Percentiles rank a stretch among this genome's conserved stretches.
Evolutionary conservation across 1,140 invertebrate genomes (phyloP).

Genomic region (Drosophila setifemur): DNA sequence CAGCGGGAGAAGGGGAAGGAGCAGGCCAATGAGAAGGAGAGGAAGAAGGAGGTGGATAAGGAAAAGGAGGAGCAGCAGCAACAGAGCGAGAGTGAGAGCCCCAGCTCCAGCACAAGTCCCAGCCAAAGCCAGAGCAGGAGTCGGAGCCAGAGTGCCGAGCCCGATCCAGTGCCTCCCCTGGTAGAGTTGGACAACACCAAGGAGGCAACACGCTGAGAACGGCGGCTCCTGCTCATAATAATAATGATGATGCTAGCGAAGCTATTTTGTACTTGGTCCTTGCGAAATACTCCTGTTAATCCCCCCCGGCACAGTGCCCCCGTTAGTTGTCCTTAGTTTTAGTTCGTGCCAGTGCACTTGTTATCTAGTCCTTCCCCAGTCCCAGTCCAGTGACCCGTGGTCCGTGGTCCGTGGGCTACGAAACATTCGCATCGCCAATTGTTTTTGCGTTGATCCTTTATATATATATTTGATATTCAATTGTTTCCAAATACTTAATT

Average conservation of each 20-base stretch:
- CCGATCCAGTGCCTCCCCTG: constrained; percentile 27
- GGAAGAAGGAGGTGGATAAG: too few relatives aligned
- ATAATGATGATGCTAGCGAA: constrained; percentile 6
- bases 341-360: constrained; percentile 26
- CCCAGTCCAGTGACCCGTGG: constrained; percentile 18
- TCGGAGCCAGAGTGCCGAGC: constrained; percentile 15
- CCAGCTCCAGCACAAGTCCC: background rate
- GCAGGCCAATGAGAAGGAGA: too few relatives aligned
- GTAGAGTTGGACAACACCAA: constrained; percentile 39
- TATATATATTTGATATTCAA: background rate
- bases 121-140: constrained; percentile 10
- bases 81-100: background rate
- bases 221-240: too few relatives aligned
- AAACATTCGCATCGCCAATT: constrained; percentile 22
- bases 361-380: constrained; percentile 56
- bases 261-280: constrained; percentile 27
- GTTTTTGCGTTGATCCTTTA: background rate
- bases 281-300: constrained; percentile 28
- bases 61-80: background rate
- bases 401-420: background rate
- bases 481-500: constrained; percentile 2
- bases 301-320: background rate
- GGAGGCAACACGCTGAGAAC: constrained; percentile 8
- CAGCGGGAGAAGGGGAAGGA: background rate
- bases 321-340: constrained; percentile 22